Base-by-base conservation (phyloP, 1,140 invertebrate genomes). In the Lucilia cuprina region DNA sequence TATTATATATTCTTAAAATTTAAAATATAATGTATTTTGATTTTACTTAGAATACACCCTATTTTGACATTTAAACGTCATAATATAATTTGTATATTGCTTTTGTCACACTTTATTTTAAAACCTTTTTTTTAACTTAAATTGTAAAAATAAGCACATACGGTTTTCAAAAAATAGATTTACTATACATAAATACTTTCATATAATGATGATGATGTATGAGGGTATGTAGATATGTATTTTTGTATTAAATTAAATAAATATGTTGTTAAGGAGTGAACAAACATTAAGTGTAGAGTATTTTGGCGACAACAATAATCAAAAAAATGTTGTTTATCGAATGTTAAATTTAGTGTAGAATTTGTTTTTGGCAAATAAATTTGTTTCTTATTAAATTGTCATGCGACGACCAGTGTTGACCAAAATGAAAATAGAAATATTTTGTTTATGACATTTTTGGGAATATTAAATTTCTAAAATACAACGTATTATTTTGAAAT, bases 321-420 rank as follows among this genome's bases (percentile, higher is more conserved):
- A 7, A 70, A 70, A 70, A 21, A 70, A 25, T 70, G n/a, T 70
- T 70, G 65, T 70, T 70, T 70, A 19, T 25, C 4, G n/a, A 70
- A 70, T 70, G 65, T 70, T 70, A 7, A 70, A 25, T 70, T 70
- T 70, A 21, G 21, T 70, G 19, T 60, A n/a, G 55, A n/a, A 60
- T 60, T 60, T 60, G 5, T 70, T 70, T 70, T 70, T 70, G 65
- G 65, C 65, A 70, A 70, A 70, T 70, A 21, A 70, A 70, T 70
- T 70, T 21, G 21, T 70, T 70, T 70, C 17, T 70, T 70, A 70
- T 70, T 70, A 70, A 70, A 21, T 70, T 70, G 50, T 14, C 10
- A 41, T 41, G 10, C 41, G 41, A 41, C 41, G 41, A 41, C 41
- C 41, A 41, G 7, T 8, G 41, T 41, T 41, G 41, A 41, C 41